Base-by-base conservation (phyloP, 1,140 invertebrate genomes). In the Apis florea region DNA sequence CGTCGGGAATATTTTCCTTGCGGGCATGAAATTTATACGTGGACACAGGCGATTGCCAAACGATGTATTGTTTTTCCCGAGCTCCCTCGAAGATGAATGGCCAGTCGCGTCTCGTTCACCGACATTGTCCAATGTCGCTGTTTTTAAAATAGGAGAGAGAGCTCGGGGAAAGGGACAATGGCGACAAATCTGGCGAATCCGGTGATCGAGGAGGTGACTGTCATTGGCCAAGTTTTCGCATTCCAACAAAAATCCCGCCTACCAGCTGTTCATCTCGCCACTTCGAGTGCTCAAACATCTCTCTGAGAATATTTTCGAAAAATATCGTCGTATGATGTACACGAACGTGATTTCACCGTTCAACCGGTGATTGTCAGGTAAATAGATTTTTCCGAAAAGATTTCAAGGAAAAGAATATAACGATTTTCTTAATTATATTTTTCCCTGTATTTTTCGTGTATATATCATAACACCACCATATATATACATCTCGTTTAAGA, bases 131-230 rank as follows among this genome's bases (percentile, higher is more conserved):
- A 31, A n/a, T 21, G 26, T 56, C 19, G 24, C 40, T 5, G 47
- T 71, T 71, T 71, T 71, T 40, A 71, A 71, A 40, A 71, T 56
- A 56, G 69, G 51, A 54, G n/a, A 54, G n/a, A 54, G n/a, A 24
- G 13, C 66, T 68, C 47, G 66, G 21, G 13, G 49, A 70, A 53
- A 49, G 53, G 26, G 24, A 5, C 31, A 40, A 31, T 54, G 66
- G 66, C n/a, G 66, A 49, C 47, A n/a, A 24, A 40, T 13, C 40
- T 26, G 67, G 24, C 67, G 67, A 53, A 69, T 53, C 51, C 4
- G 31, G 24, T 15, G 54, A 5, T 9, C 51, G 51, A n/a, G n/a
- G 26, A 70, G 54, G 21, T 71, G 24, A 9, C 24, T 31, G 17
- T 12, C 69, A 31, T 71, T 71, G 69, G 51, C 51, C 49, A 51